phyloP scores from a whole-genome alignment of 2,797 vertebrate species.

The Morus bassanus region DNA sequence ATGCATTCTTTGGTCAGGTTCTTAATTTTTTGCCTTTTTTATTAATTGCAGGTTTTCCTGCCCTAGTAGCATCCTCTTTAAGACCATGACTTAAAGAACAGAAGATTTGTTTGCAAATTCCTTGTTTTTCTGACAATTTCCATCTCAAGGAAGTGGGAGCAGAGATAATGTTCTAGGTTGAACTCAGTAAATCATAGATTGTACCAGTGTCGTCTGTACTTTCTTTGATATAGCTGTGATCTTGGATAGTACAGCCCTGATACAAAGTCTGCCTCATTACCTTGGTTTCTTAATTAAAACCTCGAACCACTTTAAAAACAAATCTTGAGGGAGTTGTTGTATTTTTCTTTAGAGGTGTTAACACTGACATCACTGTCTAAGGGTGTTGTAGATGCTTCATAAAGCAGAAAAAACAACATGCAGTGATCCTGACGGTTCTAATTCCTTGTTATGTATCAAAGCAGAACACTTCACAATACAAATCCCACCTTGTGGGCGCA shows the following conservation, averaged over 20 bases:
- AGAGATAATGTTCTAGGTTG: neutral
- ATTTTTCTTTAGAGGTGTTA: neutral
- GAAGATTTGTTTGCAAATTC: neutral
- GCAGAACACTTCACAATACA: neutral
- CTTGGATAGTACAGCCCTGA: neutral
- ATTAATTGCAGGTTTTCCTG: neutral
- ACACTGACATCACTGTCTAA: neutral
- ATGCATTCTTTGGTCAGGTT: neutral
- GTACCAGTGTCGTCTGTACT: neutral
- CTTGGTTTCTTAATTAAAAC: neutral
- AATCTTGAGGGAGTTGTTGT: neutral
- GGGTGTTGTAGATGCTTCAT: neutral
- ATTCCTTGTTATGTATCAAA: neutral
- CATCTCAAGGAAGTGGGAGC: neutral
- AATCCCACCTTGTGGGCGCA: neutral
- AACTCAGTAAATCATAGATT: neutral
- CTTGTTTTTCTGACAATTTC: neutral
- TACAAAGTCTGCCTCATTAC: neutral
- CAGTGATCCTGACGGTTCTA: neutral
- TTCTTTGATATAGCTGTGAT: neutral
- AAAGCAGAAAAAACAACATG: neutral
- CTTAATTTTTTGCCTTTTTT: neutral
- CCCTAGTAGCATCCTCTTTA: neutral
- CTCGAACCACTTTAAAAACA: neutral
- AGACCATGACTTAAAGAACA: neutral